Evolutionary conservation across 2,797 vertebrate genomes (phyloP).

Genomic region (Cryptoprocta ferox): DNA sequence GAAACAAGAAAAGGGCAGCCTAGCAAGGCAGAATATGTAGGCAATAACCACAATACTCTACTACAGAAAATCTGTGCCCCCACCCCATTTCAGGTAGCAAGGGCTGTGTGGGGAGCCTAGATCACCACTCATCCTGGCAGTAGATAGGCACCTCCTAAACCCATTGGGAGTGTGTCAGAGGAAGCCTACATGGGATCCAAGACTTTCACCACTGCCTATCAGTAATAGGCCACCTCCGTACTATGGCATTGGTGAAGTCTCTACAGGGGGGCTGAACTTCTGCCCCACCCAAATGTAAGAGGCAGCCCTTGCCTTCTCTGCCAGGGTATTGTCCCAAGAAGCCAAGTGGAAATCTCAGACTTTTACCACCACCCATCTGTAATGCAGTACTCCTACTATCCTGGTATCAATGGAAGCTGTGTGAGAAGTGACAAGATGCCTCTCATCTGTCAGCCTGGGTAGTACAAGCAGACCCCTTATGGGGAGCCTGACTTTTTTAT

Average conservation of each 20-base stretch:
- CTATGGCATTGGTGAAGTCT: background rate
- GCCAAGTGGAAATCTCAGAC: background rate
- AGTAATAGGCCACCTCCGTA: background rate
- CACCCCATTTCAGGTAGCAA: background rate
- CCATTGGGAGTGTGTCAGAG: background rate
- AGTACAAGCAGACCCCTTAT: background rate
- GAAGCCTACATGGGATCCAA: background rate
- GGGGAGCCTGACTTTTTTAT: background rate
- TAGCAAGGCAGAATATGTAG: background rate
- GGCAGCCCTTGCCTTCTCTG: background rate
- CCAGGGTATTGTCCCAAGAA: background rate
- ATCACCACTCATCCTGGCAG: too few species aligned
- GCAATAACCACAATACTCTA: background rate
- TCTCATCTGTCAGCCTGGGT: background rate
- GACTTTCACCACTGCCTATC: background rate
- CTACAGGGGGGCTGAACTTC: background rate
- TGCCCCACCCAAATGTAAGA: background rate
- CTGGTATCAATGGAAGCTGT: background rate
- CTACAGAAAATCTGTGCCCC: background rate
- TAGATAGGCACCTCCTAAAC: background rate
- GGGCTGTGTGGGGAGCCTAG: background rate
- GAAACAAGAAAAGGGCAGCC: background rate
- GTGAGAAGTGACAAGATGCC: background rate
- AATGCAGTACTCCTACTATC: background rate
- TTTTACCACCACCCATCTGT: background rate